phyloP scores from a whole-genome alignment of 2,888 invertebrate genomes.

The Hemithea aestivaria region DNA sequence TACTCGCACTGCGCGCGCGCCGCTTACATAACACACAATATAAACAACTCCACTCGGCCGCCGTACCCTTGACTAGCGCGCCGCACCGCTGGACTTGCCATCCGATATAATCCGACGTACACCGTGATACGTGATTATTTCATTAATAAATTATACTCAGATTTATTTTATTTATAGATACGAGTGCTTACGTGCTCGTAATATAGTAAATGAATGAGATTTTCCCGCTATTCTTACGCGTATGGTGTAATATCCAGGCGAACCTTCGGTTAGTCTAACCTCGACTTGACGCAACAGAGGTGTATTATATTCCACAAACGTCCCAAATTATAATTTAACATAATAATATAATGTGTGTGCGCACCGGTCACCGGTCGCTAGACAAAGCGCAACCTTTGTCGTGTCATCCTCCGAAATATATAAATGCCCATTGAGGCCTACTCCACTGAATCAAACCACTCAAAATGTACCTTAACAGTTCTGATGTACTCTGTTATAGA shows the following conservation, averaged over 20 bases:
- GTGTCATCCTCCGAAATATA: constrained; percentile 14
- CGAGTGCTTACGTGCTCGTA: too few species aligned
- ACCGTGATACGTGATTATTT: too few species aligned
- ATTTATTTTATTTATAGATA: too few species aligned
- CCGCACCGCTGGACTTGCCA: background rate
- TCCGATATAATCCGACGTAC: too few species aligned
- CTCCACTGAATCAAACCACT: constrained; percentile 15
- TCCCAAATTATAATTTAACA: constrained; percentile 9
- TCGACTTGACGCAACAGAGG: too few species aligned
- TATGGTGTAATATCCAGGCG: too few species aligned
- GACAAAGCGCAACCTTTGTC: constrained; percentile 19
- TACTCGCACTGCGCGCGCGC: constrained; percentile 26
- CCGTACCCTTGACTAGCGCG: constrained; percentile 11
- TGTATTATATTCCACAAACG: constrained; percentile 4
- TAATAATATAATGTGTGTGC: background rate
- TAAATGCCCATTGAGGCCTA: constrained; percentile 23
- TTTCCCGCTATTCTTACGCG: too few species aligned
- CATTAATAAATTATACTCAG: too few species aligned
- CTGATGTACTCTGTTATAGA: too few species aligned
- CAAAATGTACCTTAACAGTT: too few species aligned
- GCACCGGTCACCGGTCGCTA: constrained; percentile 2
- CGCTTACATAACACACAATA: constrained; percentile 33
- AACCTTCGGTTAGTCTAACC: too few species aligned
- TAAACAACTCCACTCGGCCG: constrained; percentile 30
- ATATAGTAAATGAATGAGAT: too few species aligned